Conservation (phyloP, 2,797 vertebrate species). For the Tragopan temminckii region DNA sequence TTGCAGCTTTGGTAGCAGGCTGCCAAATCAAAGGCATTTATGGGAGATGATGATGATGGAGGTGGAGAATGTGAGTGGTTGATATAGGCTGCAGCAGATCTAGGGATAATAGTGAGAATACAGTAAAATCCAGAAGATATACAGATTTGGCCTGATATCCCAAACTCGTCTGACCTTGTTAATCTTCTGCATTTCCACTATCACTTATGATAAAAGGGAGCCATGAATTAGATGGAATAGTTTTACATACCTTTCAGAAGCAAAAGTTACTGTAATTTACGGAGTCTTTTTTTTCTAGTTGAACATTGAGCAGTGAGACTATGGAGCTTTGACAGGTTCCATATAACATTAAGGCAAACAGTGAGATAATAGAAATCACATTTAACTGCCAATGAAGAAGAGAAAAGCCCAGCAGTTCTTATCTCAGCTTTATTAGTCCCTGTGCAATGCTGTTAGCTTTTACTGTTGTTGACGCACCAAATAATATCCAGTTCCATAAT, state of each 20-base stretch:
- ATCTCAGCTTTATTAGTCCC: constrained; percentile 55
- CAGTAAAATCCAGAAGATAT: constrained; percentile 41
- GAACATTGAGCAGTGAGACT: not conserved
- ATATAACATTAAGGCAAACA: constrained; percentile 75
- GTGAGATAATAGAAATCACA: constrained; percentile 69
- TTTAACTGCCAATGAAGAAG: constrained; percentile 69
- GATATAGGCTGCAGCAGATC: not conserved
- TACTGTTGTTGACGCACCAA: constrained; percentile 40
- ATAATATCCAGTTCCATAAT: constrained; percentile 39
- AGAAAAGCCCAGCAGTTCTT: constrained; percentile 57
- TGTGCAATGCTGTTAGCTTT: constrained; percentile 31
- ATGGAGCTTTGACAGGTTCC: constrained; percentile 61
- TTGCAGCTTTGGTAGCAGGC: not conserved
- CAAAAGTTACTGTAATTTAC: constrained; percentile 56
- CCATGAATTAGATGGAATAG: constrained; percentile 61
- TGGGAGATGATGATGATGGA: not conserved
- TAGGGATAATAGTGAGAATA: not conserved
- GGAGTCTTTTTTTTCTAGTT: not conserved
- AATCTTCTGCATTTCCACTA: constrained; percentile 65
- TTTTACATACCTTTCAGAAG: constrained; percentile 62
- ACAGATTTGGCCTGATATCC: constrained; percentile 46
- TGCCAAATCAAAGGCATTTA: not conserved
- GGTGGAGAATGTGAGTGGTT: not conserved
- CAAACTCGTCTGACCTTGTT: constrained; percentile 64
- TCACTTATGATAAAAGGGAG: constrained; percentile 58